Percentiles rank a stretch among this genome's conserved stretches.
Evolutionary conservation across 2,888 invertebrate genomes (phyloP).

Genomic region (Encarsia formosa): DNA sequence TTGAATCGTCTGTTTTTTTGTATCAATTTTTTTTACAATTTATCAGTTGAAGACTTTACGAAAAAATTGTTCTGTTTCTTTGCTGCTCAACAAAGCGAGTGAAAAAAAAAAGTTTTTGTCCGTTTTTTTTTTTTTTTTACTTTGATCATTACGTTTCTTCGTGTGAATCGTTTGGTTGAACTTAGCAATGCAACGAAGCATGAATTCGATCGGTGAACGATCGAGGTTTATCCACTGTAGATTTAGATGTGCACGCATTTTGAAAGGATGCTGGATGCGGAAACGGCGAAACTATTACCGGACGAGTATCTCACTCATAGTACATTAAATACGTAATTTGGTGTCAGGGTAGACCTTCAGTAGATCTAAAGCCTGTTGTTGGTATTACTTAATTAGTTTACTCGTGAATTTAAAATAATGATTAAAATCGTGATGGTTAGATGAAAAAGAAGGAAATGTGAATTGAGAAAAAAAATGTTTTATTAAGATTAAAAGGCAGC

Average conservation of each 20-base stretch:
- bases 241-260: constrained; percentile 2
- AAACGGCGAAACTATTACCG: constrained; percentile 38
- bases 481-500: no score
- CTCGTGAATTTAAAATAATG: constrained; percentile 12
- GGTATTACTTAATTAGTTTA: constrained; percentile 44
- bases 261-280: constrained; percentile 20
- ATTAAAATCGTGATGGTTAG: constrained; percentile 11
- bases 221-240: constrained; percentile 11
- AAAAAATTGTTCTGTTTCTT: constrained; percentile 14
- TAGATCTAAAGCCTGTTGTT: constrained; percentile 50
- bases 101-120: constrained; percentile 17
- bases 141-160: background rate
- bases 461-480: no score
- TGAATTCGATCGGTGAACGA: constrained; percentile 15
- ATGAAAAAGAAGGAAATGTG: constrained; percentile 14
- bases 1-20: constrained; percentile 21
- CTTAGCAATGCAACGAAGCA: constrained; percentile 25
- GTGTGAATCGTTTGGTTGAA: constrained; percentile 13
- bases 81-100: constrained; percentile 7
- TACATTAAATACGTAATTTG: constrained; percentile 83
- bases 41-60: constrained; percentile 4
- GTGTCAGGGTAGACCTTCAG: constrained; percentile 72
- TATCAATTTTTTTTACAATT: constrained; percentile 14
- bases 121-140: background rate
- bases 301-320: constrained; percentile 60